phyloP scores from a whole-genome alignment of 37 sponge, comb jelly and placozoan species.

The Beroe ovata region DNA sequence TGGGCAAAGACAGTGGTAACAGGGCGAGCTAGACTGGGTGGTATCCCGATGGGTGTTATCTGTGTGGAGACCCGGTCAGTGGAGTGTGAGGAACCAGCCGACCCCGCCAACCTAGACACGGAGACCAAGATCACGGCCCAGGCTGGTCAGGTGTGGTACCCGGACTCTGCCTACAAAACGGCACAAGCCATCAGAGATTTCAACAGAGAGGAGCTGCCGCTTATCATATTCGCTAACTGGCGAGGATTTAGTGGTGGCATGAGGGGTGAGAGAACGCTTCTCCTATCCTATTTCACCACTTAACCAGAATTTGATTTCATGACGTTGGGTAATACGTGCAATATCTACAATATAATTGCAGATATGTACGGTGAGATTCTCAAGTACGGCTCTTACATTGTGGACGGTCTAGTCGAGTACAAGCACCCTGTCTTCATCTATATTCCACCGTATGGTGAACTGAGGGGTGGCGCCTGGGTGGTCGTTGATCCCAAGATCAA shows the following conservation, averaged over 20 bases:
- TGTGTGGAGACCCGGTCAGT: slow-evolving; percentile 92
- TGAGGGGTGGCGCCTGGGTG: slow-evolving; percentile 99
- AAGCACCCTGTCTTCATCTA: slow-evolving; percentile 87
- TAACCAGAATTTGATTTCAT: no score
- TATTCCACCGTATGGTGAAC: slow-evolving; percentile 94
- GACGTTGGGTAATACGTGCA: no score
- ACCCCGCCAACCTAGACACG: slow-evolving; percentile 92
- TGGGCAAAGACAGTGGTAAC: slow-evolving; percentile 98
- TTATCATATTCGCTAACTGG: slow-evolving; percentile 99
- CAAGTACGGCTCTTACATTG: slow-evolving; percentile 96
- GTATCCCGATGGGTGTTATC: slow-evolving; percentile 96
- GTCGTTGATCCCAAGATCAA: slow-evolving; percentile 97
- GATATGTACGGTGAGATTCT: slow-evolving; percentile 97
- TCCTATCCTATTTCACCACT: no score
- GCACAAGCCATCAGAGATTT: slow-evolving; percentile 94
- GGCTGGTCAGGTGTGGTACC: slow-evolving; percentile 98
- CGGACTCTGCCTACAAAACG: slow-evolving; percentile 98
- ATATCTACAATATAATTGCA: no score
- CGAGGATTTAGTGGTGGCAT: slow-evolving; percentile 98
- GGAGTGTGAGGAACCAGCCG: slow-evolving; percentile 86
- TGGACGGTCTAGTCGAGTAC: slow-evolving; percentile 86
- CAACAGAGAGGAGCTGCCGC: slow-evolving; percentile 87
- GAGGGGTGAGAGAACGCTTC: slow-evolving; percentile 85
- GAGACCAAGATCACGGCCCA: slow-evolving; percentile 83
- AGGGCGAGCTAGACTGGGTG: slow-evolving; percentile 95